Evolutionary conservation across 2,888 invertebrate species (phyloP).

Genomic region (Stegana nigrithorax): DNA sequence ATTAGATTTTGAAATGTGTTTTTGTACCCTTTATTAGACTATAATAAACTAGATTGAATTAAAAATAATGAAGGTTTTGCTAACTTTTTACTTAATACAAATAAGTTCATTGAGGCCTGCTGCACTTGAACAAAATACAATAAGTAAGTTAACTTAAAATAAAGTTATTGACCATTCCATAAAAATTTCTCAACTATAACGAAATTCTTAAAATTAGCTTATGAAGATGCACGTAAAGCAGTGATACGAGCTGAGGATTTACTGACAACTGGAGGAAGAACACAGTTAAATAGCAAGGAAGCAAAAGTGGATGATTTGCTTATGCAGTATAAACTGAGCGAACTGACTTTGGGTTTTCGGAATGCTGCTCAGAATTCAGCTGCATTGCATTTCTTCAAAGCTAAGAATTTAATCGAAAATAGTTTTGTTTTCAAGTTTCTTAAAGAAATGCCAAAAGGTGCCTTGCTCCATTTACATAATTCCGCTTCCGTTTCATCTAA

Average conservation of each 20-base stretch:
- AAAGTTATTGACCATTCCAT: no score
- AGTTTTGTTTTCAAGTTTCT: constrained; percentile 73
- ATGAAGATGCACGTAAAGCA: constrained; percentile 58
- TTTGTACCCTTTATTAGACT: no score
- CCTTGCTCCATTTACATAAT: constrained; percentile 72
- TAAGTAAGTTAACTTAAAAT: no score
- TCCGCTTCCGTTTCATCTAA: constrained; percentile 70
- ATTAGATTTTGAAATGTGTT: no score
- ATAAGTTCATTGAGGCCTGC: no score
- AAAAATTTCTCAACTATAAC: no score
- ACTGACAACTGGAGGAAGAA: constrained; percentile 60
- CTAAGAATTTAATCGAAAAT: constrained; percentile 70
- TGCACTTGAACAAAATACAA: no score
- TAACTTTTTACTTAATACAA: no score
- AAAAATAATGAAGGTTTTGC: no score
- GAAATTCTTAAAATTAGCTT: no score
- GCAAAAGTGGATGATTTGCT: constrained; percentile 58
- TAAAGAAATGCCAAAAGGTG: constrained; percentile 72
- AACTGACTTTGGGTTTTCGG: constrained; percentile 53
- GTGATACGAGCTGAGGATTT: constrained; percentile 61
- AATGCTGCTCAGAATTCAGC: constrained; percentile 67
- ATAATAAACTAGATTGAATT: no score
- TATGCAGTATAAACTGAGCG: constrained; percentile 58
- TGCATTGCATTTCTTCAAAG: constrained; percentile 71
- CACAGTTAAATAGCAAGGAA: constrained; percentile 51